Evolutionary conservation across 2,113 vertebrate species (phyloP), one percentile per base, ranked within the genome.

Genomic region (Mustela nigripes): DNA sequence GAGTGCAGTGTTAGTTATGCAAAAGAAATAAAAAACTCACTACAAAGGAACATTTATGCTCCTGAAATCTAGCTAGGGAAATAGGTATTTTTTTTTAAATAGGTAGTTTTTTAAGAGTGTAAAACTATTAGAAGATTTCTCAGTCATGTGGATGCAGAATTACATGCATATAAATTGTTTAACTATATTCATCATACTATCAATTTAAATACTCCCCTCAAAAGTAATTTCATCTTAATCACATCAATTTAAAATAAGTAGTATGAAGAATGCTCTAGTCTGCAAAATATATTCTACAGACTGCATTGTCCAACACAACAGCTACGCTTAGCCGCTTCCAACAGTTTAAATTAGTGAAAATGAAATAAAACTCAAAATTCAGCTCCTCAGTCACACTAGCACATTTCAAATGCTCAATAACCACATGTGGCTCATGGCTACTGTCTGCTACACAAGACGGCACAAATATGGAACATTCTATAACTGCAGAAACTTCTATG

Each of bases 171-270:
- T 62, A 86, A 91, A 73, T 19, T 67, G 19, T 28, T 50, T 36
- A 85, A 89, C 22, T 45, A 81, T 36, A 90, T 26, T 93, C 21
- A 82, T 74, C 36, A 62, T 18, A 91, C 14, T 73, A 56, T 71
- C 48, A 93, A 56, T 22, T 67, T 95, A 95, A 33, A 39, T 39
- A 89, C 1, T 63, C 14, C 53, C 36, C 36, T 19, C 7, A 18
- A 74, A 62, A 48, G 53, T 74, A 86, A 53, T 79, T 94, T 81
- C 31, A 95, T 83, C 74, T 83, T 93, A 91, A 84, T 78, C 58
- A 69, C 53, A 74, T n/a, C 42, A 69, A 69, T 91, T 94, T 94
- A 53, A 95, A 91, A 73, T 62, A 71, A 85, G 71, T 36, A 79
- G 24, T n/a, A 81, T 22, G 33, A 65, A 84, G 82, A 78, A 45